phyloP scores from a whole-genome alignment of 92 coral and sea anemone species.

The Micromussa lordhowensis region DNA sequence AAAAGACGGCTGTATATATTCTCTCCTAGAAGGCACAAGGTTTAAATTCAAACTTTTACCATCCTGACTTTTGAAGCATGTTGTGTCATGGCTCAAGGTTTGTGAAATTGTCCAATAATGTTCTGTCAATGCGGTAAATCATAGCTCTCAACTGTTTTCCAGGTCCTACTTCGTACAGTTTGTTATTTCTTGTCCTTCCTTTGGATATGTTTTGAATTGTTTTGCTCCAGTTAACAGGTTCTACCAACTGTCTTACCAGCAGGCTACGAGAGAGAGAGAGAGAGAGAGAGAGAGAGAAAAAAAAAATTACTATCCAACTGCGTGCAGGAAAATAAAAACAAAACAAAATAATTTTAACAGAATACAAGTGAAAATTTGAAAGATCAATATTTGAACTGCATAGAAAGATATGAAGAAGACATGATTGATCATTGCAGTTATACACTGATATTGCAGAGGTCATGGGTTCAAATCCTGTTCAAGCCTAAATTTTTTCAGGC shows the following conservation, averaged over 20 bases:
- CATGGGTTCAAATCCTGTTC: too few relatives aligned
- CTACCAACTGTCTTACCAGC: constrained; percentile 86
- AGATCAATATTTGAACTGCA: background rate
- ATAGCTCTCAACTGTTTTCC: constrained; percentile 85
- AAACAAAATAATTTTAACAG: too few relatives aligned
- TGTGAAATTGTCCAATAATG: constrained; percentile 55
- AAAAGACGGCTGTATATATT: background rate
- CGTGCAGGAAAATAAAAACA: too few relatives aligned
- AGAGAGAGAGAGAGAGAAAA: too few relatives aligned
- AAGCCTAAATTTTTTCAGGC: too few relatives aligned
- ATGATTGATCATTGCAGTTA: too few relatives aligned
- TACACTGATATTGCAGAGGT: too few relatives aligned
- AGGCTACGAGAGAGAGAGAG: constrained; percentile 73
- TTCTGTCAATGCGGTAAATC: constrained; percentile 77
- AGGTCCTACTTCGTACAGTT: constrained; percentile 90
- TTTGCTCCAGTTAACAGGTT: constrained; percentile 86
- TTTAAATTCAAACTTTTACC: background rate
- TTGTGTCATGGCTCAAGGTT: constrained; percentile 59
- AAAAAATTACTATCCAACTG: background rate
- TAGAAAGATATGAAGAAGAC: too few relatives aligned
- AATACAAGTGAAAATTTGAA: too few relatives aligned
- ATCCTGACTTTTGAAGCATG: background rate
- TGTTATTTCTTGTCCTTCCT: constrained; percentile 16
- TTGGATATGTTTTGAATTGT: constrained; percentile 65
- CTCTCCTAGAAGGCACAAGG: background rate